Evolutionary conservation across 2,888 invertebrate species (phyloP), one percentile per base, ranked within the genome.

Genomic region (Apeira syringaria): DNA sequence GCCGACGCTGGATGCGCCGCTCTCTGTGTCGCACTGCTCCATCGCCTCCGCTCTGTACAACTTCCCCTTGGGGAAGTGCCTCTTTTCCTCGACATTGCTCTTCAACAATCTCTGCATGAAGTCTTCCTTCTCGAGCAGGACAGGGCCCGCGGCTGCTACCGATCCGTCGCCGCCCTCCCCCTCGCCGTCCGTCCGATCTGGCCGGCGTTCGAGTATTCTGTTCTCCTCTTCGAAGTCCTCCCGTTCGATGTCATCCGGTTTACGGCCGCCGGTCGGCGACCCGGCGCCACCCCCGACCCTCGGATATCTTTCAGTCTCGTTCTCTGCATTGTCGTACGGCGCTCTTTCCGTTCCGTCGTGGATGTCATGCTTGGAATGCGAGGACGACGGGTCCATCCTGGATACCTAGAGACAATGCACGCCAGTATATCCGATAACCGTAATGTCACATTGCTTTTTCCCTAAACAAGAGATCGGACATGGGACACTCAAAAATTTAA

Each of bases 191-290:
- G 82, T 74, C 66, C 88, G 78, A 28, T 73, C 77, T 2, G 87
- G 77, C 55, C 86, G 86, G 41, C 81, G 82, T 35, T 86, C 85
- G 30, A 87, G 60, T 44, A 90, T 74, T 27, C 86, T 68, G 51
- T 89, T 88, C 51, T 90, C 89, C 50, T 89, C 89, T 31, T 88
- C 87, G 25, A 88, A 90, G 48, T 90, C 90, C 46, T 84, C 78
- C 1, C 88, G 66, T 53, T 90, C 90, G 20, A 90, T 67, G 26
- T 87, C 83, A 38, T 90, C 89, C 43, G 71, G 72, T 58, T 80
- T 75, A 38, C 74, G 65, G 33, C 47, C 65, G 59, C 61, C 69
- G 34, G 64, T 64, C 20, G 63, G 61, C 27, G 59, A 61, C 9
- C 62, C 53, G 35, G 62, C 59, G 41, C 64, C 69, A 11, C 74